Conservation (phyloP, 2,113 vertebrate genomes). For the Nycticryphes semicollaris region DNA sequence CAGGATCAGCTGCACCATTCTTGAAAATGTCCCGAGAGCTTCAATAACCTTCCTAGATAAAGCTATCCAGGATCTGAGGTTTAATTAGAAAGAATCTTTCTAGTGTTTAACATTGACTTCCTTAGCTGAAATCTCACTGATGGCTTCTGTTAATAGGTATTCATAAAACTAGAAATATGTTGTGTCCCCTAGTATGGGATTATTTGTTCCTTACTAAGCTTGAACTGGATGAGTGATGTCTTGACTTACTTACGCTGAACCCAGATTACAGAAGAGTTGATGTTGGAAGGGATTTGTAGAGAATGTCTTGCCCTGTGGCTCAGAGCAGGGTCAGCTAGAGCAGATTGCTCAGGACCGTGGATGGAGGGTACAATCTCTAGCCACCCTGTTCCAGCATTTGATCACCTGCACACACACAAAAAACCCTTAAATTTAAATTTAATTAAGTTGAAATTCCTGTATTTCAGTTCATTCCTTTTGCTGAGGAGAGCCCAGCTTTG, state of each 20-base stretch:
- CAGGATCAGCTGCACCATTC: neutral
- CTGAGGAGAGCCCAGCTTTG: neutral
- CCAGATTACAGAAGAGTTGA: neutral
- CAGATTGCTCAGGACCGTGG: neutral
- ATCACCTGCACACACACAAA: neutral
- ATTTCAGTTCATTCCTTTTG: neutral
- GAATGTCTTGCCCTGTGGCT: neutral
- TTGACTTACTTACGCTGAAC: neutral
- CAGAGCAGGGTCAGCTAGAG: neutral
- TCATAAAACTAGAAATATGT: neutral
- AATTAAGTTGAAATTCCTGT: fast-evolving
- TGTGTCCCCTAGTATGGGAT: neutral
- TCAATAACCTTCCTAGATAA: neutral
- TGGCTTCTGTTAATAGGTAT: neutral
- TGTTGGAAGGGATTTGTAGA: neutral
- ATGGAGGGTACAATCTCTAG: neutral
- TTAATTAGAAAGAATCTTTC: neutral
- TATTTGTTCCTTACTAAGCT: neutral
- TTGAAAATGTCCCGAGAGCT: neutral
- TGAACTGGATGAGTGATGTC: neutral
- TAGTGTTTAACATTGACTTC: neutral
- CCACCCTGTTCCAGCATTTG: neutral
- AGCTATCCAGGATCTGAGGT: neutral
- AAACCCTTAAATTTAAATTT: fast-evolving
- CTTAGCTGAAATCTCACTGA: neutral